These are phyloP conservation scores for Eucera pruinosa DNA, from an alignment of 2,888 invertebrate genomes.

Conservation along the genomic window DNA sequence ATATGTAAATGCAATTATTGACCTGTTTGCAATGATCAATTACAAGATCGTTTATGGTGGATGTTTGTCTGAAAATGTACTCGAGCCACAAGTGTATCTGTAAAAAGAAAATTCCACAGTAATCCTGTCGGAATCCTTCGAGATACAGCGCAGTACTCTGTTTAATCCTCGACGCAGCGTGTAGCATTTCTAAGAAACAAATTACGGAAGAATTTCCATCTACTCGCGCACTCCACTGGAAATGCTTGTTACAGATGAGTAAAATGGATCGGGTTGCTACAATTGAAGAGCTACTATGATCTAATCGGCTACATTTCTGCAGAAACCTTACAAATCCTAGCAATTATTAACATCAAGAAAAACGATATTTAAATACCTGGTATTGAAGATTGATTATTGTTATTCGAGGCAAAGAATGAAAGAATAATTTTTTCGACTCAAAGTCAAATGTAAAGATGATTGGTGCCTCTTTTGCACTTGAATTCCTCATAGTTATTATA, in stretches of 20 bases:
- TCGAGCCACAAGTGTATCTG: conserved; percentile 2
- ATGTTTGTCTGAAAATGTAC: background rate
- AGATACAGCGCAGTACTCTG: conserved; percentile 2
- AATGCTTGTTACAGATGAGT: background rate
- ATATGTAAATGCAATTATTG: background rate
- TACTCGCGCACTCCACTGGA: background rate
- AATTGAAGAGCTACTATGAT: background rate
- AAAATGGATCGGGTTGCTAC: background rate
- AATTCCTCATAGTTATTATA: too few species aligned
- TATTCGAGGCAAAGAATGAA: too few species aligned
- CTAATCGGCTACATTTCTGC: background rate
- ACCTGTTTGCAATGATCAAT: background rate
- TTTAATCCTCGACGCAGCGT: conserved; percentile 21
- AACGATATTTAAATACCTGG: too few species aligned
- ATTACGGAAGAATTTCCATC: conserved; percentile 24
- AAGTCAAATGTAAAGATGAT: too few species aligned
- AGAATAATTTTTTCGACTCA: too few species aligned
- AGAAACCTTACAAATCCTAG: background rate
- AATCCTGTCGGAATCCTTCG: conserved; percentile 15
- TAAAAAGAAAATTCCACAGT: conserved; percentile 7
- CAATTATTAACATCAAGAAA: background rate
- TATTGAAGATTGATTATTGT: too few species aligned
- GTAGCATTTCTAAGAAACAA: conserved; percentile 19
- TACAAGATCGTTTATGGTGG: background rate
- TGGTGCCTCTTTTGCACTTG: too few species aligned